Evolutionary conservation across 2,888 invertebrate species (phyloP), one percentile per base, ranked within the genome.

Genomic region (Rugalucina vietnamica): DNA sequence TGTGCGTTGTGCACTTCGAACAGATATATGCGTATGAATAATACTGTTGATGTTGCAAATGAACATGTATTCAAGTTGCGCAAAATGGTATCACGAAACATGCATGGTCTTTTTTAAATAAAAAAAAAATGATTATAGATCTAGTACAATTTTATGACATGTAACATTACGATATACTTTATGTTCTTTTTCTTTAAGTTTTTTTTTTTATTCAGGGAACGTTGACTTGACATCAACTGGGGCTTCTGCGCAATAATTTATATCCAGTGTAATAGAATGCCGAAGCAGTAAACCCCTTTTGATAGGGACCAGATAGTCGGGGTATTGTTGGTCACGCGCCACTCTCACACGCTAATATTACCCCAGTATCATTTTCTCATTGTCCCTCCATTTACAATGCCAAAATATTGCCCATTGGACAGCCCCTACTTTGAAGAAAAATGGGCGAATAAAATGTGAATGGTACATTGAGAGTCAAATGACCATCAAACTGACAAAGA

Each of bases 381-480:
- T 84, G 81, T 82, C 27, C 50, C 43, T 39, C 34, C 81, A 79
- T 82, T 79, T 85, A 85, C 78, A 85, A 87, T 87, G 84, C 82
- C 87, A 84, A 85, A 87, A 87, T 85, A 87, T 87, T 87, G 84
- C 84, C 81, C 82, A 80, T 83, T 75, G 74, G 57, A 50, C 70
- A 72, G 76, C 77, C 49, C 87, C 84, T 85, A 82, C 74, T 79
- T 83, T 74, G 77, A 84, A 70, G 76, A 29, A 69, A 72, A n/a
- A 60, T 54, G 79, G 72, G 74, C 79, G 74, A 77, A 85, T 79
- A 79, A 70, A 73, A 79, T 79, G 24, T 72, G 72, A 72, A 72
- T 73, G 74, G 79, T 77, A 80, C 36, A 24, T 75, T 78, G 54
- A 74, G 73, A 79, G 24, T 73, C 57, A 79, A 86, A 76, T 80